Conservation (phyloP, 2,888 invertebrate genomes). For the Orgyia antiqua region DNA sequence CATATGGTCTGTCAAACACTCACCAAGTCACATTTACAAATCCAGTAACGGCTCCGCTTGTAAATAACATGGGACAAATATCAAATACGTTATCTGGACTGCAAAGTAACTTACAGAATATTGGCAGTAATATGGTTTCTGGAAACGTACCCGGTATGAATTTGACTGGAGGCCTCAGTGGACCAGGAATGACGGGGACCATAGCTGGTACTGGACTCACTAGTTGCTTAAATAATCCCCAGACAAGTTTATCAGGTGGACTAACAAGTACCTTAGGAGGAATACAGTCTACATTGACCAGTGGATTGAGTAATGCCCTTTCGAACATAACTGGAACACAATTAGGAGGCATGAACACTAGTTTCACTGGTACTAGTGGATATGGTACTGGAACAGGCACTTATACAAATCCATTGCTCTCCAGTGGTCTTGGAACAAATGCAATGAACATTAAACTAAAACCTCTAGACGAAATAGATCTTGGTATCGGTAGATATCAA, state of each 20-base stretch:
- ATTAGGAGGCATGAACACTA: slow-evolving; percentile 61
- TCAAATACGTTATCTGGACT: slow-evolving; percentile 69
- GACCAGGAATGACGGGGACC: slow-evolving; percentile 68
- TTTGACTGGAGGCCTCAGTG: slow-evolving; percentile 59
- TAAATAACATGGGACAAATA: slow-evolving; percentile 71
- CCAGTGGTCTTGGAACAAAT: slow-evolving; percentile 77
- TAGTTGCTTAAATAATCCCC: slow-evolving; percentile 64
- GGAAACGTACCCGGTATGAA: slow-evolving; percentile 65
- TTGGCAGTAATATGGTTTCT: slow-evolving; percentile 28
- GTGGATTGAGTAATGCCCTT: slow-evolving; percentile 62
- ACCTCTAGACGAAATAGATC: slow-evolving; percentile 84
- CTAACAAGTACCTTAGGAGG: slow-evolving; percentile 62
- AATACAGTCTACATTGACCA: slow-evolving; percentile 59
- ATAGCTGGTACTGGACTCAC: slow-evolving; percentile 68
- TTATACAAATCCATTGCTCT: slow-evolving; percentile 82
- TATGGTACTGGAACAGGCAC: slow-evolving; percentile 69
- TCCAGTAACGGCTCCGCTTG: slow-evolving; percentile 69
- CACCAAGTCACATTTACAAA: slow-evolving; percentile 75
- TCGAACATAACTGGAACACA: slow-evolving; percentile 61
- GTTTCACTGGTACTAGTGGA: slow-evolving; percentile 50
- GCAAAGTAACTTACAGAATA: slow-evolving; percentile 67
- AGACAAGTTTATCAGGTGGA: slow-evolving; percentile 62
- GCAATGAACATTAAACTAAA: slow-evolving; percentile 82
- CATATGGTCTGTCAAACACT: slow-evolving; percentile 66
- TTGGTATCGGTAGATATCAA: slow-evolving; percentile 79